Evolutionary conservation across 2,888 invertebrate species (phyloP).

Genomic region (Parnassius mnemosyne): DNA sequence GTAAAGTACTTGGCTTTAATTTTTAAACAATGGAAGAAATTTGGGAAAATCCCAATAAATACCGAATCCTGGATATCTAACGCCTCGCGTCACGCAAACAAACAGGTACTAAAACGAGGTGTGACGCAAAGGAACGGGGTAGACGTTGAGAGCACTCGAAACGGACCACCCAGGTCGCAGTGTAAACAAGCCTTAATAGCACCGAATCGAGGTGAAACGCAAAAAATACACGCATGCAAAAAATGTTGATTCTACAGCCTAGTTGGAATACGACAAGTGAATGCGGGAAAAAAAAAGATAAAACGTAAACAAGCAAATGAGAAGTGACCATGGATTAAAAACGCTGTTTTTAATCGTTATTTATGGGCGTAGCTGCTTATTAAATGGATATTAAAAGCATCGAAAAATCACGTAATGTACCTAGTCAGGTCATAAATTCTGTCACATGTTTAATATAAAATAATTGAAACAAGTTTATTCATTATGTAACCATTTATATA

Average conservation of each 20-base stretch:
- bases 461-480: too few species aligned
- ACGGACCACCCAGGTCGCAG: constrained; percentile 34
- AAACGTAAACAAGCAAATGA: constrained; percentile 4
- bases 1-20: too few species aligned
- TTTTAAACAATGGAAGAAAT: too few species aligned
- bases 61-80: neutral
- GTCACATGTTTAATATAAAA: too few species aligned
- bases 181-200: constrained; percentile 41
- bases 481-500: too few species aligned
- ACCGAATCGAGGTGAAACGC: constrained; percentile 30
- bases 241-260: constrained; percentile 20
- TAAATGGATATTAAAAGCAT: too few species aligned
- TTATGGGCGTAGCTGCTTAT: too few species aligned
- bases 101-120: constrained; percentile 30
- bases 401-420: too few species aligned
- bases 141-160: constrained; percentile 34
- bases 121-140: constrained; percentile 32
- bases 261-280: constrained; percentile 1
- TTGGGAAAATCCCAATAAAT: neutral
- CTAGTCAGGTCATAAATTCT: too few species aligned
- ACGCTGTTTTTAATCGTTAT: neutral
- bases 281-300: neutral
- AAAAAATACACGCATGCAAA: constrained; percentile 21
- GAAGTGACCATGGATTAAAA: neutral
- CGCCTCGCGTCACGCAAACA: constrained; percentile 44